These are phyloP conservation scores for Diogma glabrata DNA, from an alignment of 2,888 invertebrate genomes.

Conservation along the genomic window DNA sequence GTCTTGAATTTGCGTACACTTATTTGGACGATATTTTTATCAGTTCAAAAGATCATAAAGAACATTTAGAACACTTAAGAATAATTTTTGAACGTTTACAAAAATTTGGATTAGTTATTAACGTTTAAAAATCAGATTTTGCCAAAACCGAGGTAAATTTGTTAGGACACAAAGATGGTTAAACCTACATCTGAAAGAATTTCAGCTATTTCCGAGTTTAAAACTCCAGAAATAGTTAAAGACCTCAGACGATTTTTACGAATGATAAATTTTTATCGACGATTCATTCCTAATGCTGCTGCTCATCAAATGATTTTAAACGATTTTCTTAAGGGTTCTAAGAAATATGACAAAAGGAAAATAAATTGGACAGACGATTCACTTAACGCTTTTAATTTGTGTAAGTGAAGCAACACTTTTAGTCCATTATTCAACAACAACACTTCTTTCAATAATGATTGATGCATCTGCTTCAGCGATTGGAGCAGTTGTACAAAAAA, in stretches of 20 bases:
- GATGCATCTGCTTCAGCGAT: slow-evolving; percentile 28
- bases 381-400: slow-evolving; percentile 4
- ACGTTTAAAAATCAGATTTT: too few relatives aligned
- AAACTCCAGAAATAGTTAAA: neutral
- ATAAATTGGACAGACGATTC: neutral
- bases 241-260: neutral
- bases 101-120: too few relatives aligned
- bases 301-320: neutral
- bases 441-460: neutral
- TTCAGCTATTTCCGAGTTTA: too few relatives aligned
- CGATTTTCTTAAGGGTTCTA: neutral
- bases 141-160: too few relatives aligned
- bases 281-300: slow-evolving; percentile 10
- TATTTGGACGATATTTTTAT: too few relatives aligned
- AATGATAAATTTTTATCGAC: slow-evolving; percentile 8
- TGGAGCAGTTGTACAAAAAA: slow-evolving; percentile 30
- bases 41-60: too few relatives aligned
- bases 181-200: too few relatives aligned
- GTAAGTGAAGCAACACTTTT: neutral
- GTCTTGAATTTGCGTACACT: too few relatives aligned
- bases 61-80: too few relatives aligned
- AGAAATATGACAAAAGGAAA: slow-evolving; percentile 6
- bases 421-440: neutral
- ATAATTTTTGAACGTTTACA: too few relatives aligned
- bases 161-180: too few relatives aligned